Evolutionary conservation across 2,888 invertebrate genomes (phyloP), one percentile per base, ranked within the genome.

Genomic region (Drosophila eohydei): DNA sequence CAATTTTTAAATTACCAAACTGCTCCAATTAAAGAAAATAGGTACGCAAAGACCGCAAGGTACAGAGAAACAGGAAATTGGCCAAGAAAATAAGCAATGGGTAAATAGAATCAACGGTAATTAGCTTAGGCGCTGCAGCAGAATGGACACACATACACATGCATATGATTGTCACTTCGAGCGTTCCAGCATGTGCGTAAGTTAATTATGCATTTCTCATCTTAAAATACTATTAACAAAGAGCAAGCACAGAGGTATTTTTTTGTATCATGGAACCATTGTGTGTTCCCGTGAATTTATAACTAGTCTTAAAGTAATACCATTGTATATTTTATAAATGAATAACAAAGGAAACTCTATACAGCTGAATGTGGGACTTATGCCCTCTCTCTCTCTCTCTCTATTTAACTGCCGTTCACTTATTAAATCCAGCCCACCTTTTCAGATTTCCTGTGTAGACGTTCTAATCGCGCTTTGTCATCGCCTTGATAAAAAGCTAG

Each of bases 1-100:
- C 83, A 84, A 88, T 88, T 88, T 85, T 78, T 69, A 80, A 84
- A 88, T 88, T 85, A 85, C 86, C 88, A 77, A 85, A 88, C 83
- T 78, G 85, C 76, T 87, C 85, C 78, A 83, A 85, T 83, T 83
- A 85, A 83, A 74, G 71, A 83, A 80, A 78, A 82, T 56, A 79
- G 74, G 77, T 74, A 41, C 54, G 61, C 60, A 43, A 40, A 51
- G 44, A 34, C 71, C 44, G 64, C 67, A 73, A 54, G 57, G 52
- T 74, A 71, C 46, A 74, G 64, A 60, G 71, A 66, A 78, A 71
- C 74, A 78, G 84, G 72, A 87, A 83, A 83, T 88, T 84, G 74
- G 74, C 67, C 52, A 72, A 85, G 78, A 80, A 77, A 78, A 55
- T 66, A 57, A 75, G 79, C 60, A 38, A 52, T 57, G 67, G 44